These are phyloP conservation scores for Astatotilapia flaviijosephi DNA, from an alignment of 2,113 vertebrate species.

Conservation along the genomic window DNA sequence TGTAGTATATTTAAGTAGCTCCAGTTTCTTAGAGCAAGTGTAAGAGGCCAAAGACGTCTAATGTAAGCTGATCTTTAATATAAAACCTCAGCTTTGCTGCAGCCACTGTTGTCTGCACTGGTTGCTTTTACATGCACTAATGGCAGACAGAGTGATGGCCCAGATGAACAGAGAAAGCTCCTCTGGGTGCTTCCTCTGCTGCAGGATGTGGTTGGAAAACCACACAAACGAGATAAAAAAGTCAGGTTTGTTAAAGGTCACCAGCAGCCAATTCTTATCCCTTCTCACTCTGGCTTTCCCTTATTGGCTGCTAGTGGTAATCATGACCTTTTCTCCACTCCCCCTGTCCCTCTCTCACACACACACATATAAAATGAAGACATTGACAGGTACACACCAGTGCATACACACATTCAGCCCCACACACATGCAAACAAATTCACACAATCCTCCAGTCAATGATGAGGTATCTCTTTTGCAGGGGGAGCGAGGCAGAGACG, in stretches of 20 bases:
- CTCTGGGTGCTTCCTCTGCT: background rate
- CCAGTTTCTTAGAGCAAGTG: background rate
- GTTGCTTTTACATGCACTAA: background rate
- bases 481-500: conserved; percentile 65
- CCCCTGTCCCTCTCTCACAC: background rate
- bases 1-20: background rate
- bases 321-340: conserved; percentile 53
- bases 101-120: background rate
- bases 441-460: background rate
- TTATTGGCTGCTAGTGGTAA: conserved; percentile 59
- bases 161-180: background rate
- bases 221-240: conserved; percentile 26
- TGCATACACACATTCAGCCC: background rate
- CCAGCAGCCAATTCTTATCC: conserved; percentile 30
- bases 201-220: conserved; percentile 12
- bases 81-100: background rate
- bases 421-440: conserved; percentile 13
- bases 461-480: conserved; percentile 51
- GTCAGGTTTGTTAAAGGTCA: conserved; percentile 63
- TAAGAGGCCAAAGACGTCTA: background rate
- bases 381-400: background rate
- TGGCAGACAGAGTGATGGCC: background rate
- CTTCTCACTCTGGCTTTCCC: conserved; percentile 36
- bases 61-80: background rate
- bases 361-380: background rate